These are phyloP conservation scores for Zosterops lateralis DNA, from an alignment of 2,113 vertebrate species.

Conservation along the genomic window DNA sequence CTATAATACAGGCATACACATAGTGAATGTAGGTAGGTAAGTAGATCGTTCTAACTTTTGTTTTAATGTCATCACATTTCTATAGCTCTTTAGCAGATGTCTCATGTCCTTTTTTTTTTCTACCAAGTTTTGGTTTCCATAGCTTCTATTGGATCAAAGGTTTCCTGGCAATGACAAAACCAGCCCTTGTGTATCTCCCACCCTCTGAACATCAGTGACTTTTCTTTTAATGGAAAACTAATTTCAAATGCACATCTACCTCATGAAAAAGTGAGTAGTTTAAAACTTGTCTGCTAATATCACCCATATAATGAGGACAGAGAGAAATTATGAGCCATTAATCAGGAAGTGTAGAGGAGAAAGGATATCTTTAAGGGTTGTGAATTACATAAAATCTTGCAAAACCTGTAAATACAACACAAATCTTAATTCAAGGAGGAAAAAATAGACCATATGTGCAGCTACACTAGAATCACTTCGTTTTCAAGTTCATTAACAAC, in stretches of 20 bases:
- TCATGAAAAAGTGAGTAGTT: background rate
- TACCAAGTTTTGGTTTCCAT: conserved; percentile 41
- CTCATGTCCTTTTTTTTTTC: background rate
- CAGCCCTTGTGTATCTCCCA: conserved; percentile 24
- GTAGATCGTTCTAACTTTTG: conserved; percentile 18
- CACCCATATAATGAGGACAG: background rate
- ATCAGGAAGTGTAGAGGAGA: conserved; percentile 4
- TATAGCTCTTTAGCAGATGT: conserved; percentile 59
- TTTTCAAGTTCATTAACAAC: conserved; percentile 13
- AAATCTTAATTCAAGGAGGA: background rate
- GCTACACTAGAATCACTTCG: background rate
- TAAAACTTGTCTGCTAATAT: background rate
- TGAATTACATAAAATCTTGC: background rate
- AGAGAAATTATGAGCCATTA: conserved; percentile 3
- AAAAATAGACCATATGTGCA: background rate
- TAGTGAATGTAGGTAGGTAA: background rate
- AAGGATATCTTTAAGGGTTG: background rate
- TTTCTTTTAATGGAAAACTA: conserved; percentile 29
- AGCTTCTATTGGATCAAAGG: conserved; percentile 35
- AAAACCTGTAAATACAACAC: conserved; percentile 9
- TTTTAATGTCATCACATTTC: conserved; percentile 41
- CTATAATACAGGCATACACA: background rate
- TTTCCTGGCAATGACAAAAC: conserved; percentile 45
- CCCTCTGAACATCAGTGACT: background rate
- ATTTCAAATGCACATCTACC: background rate